Percentiles rank a stretch among this genome's conserved stretches.
These are phyloP conservation scores for Sericinus montela DNA, from an alignment of 2,888 invertebrate genomes.

Conservation along the genomic window DNA sequence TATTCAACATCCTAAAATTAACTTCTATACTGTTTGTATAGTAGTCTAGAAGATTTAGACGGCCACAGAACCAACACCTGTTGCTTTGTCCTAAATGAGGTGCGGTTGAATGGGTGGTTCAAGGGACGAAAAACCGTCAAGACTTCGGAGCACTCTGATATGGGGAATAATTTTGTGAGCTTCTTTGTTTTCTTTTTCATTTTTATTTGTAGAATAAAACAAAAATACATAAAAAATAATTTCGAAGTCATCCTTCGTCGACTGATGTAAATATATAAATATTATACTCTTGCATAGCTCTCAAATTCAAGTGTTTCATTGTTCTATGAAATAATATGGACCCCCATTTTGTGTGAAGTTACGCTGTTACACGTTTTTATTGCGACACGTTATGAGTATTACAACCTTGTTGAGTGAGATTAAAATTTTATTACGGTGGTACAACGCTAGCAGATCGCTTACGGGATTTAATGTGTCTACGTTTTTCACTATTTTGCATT, in stretches of 20 bases:
- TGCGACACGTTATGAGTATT: constrained; percentile 17
- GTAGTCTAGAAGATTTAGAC: too few species aligned
- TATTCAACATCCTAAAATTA: too few species aligned
- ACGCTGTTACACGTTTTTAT: constrained; percentile 20
- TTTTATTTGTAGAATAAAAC: too few species aligned
- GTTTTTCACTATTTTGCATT: not conserved
- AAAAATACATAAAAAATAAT: too few species aligned
- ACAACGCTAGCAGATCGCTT: constrained; percentile 7
- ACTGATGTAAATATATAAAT: not conserved
- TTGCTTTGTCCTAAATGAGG: too few species aligned
- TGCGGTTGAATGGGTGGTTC: too few species aligned
- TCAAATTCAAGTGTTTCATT: constrained; percentile 21
- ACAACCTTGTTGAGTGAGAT: constrained; percentile 16
- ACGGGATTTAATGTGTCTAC: not conserved
- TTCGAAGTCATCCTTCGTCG: not conserved
- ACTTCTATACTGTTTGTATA: too few species aligned
- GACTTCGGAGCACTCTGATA: too few species aligned
- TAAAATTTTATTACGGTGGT: constrained; percentile 15
- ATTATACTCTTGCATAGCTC: not conserved
- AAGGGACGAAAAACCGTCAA: too few species aligned
- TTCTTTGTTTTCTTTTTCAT: too few species aligned
- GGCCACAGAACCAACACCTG: too few species aligned
- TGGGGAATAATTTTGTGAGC: too few species aligned
- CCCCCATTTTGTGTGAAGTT: constrained; percentile 27
- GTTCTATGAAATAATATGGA: constrained; percentile 34